These are phyloP conservation scores for Acleris emargana DNA, from an alignment of 2,888 invertebrate species.

Conservation along the genomic window DNA sequence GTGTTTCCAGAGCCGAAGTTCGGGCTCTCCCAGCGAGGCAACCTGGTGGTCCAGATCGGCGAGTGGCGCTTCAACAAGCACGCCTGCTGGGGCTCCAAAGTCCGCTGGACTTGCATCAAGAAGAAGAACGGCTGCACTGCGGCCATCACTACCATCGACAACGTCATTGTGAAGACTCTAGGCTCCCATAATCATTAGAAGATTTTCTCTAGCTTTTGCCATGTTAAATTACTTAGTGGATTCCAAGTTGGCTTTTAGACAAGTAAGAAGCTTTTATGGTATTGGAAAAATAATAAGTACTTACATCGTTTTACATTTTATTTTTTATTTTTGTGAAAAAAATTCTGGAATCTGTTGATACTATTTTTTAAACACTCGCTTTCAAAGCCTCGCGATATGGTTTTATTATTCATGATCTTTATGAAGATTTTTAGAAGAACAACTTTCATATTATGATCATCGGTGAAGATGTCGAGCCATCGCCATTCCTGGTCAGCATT, in stretches of 20 bases:
- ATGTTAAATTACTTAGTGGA: background rate
- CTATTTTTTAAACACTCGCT: too few relatives aligned
- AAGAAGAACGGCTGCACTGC: constrained; percentile 76
- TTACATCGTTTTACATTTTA: too few relatives aligned
- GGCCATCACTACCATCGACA: constrained; percentile 72
- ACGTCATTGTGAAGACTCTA: constrained; percentile 74
- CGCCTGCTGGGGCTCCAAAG: constrained; percentile 74
- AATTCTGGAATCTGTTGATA: too few relatives aligned
- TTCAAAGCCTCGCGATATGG: too few relatives aligned
- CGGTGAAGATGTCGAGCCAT: too few relatives aligned
- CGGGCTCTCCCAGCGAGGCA: constrained; percentile 73
- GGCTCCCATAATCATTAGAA: constrained; percentile 72
- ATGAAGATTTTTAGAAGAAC: too few relatives aligned
- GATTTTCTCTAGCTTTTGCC: background rate
- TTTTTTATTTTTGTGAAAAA: too few relatives aligned
- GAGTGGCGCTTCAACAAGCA: constrained; percentile 78
- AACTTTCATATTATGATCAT: too few relatives aligned
- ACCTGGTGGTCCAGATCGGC: constrained; percentile 74
- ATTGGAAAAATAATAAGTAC: too few relatives aligned
- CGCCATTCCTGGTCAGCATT: too few relatives aligned
- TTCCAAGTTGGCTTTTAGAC: background rate
- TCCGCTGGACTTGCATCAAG: constrained; percentile 78
- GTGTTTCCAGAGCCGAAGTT: constrained; percentile 70
- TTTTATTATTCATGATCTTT: too few relatives aligned
- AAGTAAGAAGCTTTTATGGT: too few relatives aligned